phyloP scores from a whole-genome alignment of 2,888 invertebrate genomes.

The Physocephala rufipes region DNA sequence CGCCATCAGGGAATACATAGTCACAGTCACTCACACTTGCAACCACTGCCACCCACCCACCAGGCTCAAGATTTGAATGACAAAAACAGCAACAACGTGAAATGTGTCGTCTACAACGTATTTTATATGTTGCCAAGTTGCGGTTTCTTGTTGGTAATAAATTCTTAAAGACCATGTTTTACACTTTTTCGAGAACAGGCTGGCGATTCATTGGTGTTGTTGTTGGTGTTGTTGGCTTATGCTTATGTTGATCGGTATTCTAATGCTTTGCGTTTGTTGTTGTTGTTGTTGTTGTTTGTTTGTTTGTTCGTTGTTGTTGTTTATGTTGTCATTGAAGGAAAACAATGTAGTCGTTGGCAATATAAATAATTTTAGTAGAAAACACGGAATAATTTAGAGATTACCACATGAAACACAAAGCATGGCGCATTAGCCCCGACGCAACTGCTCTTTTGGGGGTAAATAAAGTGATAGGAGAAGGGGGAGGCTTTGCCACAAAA shows the following conservation, averaged over 20 bases:
- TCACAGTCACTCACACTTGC: not conserved
- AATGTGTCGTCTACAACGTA: not conserved
- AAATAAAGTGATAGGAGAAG: no score
- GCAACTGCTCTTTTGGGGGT: no score
- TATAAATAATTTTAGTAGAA: conserved; percentile 17
- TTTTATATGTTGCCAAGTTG: conserved; percentile 26
- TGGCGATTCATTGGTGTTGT: not conserved
- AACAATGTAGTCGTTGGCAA: conserved; percentile 2
- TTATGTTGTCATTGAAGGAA: not conserved
- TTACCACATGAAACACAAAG: not conserved
- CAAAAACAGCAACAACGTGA: conserved; percentile 4
- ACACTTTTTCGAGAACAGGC: not conserved
- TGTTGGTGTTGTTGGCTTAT: conserved; percentile 1
- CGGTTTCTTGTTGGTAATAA: conserved; percentile 26
- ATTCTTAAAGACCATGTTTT: conserved; percentile 26
- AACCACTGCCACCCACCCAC: not conserved
- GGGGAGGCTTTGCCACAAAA: no score
- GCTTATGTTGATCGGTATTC: no score
- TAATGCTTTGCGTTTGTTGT: no score
- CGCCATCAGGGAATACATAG: not conserved
- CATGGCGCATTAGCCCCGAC: not conserved
- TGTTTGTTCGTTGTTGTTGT: not conserved
- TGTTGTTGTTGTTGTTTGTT: conserved; percentile 3
- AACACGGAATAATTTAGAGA: conserved; percentile 14
- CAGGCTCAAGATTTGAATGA: not conserved